These are phyloP conservation scores for Ammodytes dubius DNA, from an alignment of 2,113 vertebrate species.

Conservation along the genomic window DNA sequence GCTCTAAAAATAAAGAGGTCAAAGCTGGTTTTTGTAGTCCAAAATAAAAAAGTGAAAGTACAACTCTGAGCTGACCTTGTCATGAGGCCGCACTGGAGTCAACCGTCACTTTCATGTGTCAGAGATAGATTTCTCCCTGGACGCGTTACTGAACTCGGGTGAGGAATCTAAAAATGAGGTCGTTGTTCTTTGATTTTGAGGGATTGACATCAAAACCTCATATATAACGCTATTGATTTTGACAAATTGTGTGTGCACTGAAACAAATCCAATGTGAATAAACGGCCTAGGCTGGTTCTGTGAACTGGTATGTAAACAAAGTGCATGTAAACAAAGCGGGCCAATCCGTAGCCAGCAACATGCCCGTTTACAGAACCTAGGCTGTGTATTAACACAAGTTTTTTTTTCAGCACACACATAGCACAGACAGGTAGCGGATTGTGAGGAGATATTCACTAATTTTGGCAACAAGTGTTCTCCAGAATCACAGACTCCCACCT, in stretches of 20 bases:
- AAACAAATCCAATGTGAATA: no score
- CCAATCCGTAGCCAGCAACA: no score
- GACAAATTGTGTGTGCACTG: background rate
- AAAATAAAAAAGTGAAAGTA: background rate
- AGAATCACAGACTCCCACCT: no score
- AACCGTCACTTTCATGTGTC: background rate
- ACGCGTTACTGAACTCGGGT: background rate
- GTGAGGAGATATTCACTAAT: no score
- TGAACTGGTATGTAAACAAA: no score
- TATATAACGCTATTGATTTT: background rate
- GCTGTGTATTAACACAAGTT: no score
- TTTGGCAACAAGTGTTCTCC: no score
- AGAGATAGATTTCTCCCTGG: background rate
- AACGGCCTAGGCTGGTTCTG: no score
- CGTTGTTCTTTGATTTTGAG: background rate
- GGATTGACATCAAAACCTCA: conserved; percentile 1
- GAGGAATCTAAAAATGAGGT: background rate
- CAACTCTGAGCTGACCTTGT: background rate
- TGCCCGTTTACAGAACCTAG: no score
- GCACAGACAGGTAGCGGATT: no score
- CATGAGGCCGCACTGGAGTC: background rate
- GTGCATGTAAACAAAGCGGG: no score
- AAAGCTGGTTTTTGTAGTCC: conserved; percentile 7
- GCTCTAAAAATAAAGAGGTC: background rate
- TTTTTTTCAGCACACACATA: no score